A percentile compares a stretch with the other conserved stretches of the same genome.
Evolutionary conservation across 2,797 vertebrate species (phyloP).

Genomic region (Manis pentadactyla): DNA sequence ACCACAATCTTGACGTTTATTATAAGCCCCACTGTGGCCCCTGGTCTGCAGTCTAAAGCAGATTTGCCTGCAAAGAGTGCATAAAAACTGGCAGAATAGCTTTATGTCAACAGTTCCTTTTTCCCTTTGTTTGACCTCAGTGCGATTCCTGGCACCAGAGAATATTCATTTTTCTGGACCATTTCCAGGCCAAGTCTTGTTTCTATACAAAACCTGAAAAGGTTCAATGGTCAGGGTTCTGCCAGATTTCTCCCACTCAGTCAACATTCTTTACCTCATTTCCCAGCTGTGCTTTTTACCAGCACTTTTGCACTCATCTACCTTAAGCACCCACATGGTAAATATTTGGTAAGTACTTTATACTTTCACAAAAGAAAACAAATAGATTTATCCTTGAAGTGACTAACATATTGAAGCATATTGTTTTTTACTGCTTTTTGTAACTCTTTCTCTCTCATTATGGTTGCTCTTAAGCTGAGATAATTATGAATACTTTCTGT

Average conservation of each 20-base stretch:
- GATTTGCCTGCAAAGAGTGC: not conserved
- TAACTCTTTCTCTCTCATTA: not conserved
- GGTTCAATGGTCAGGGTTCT: slow-evolving; percentile 54
- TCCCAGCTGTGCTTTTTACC: not conserved
- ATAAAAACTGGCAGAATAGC: not conserved
- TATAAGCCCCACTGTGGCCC: fast-evolving
- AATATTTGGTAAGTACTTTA: slow-evolving; percentile 65
- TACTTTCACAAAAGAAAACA: slow-evolving; percentile 53
- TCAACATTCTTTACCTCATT: slow-evolving; percentile 56
- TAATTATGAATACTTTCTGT: not conserved
- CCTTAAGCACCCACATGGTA: not conserved
- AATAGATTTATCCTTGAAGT: slow-evolving; percentile 40
- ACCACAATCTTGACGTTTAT: not conserved
- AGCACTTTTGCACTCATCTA: not conserved
- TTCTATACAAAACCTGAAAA: slow-evolving; percentile 55
- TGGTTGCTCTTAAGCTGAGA: not conserved
- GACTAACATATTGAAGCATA: not conserved
- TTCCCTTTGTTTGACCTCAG: slow-evolving; percentile 47
- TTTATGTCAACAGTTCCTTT: slow-evolving; percentile 29
- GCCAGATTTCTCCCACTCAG: slow-evolving; percentile 50
- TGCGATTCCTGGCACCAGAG: slow-evolving; percentile 51
- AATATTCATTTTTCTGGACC: slow-evolving; percentile 22
- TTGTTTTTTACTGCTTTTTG: slow-evolving; percentile 33
- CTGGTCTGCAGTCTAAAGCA: not conserved
- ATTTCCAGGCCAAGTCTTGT: slow-evolving; percentile 62